These are phyloP conservation scores for Perizoma flavofasciatum DNA, from an alignment of 2,888 invertebrate genomes.

Conservation along the genomic window DNA sequence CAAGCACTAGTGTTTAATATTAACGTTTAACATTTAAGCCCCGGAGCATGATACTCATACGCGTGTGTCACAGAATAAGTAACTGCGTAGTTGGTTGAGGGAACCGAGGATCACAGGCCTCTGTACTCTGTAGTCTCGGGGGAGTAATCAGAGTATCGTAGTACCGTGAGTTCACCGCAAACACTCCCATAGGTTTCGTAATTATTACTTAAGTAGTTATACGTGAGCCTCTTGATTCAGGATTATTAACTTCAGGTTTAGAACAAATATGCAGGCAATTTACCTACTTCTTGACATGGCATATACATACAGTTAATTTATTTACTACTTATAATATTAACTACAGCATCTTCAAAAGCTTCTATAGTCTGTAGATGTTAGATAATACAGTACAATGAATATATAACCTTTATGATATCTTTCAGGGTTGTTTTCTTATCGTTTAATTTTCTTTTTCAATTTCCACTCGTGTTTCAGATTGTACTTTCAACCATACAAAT, in stretches of 20 bases:
- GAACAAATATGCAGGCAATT: no score
- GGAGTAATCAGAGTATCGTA: conserved; percentile 16
- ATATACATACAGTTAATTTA: no score
- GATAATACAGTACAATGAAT: no score
- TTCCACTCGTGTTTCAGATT: neutral
- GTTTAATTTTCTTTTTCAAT: neutral
- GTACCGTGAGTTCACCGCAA: conserved; percentile 5
- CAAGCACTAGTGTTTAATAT: conserved; percentile 7
- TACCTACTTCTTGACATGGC: no score
- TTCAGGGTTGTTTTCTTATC: neutral
- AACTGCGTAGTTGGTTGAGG: neutral
- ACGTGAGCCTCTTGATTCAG: neutral
- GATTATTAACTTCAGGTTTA: neutral
- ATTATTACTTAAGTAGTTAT: conserved; percentile 13
- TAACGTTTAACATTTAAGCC: no score
- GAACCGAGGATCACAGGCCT: conserved; percentile 6
- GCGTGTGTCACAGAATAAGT: neutral
- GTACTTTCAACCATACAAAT: no score
- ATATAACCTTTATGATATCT: neutral
- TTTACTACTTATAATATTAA: no score
- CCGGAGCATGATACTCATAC: no score
- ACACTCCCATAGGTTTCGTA: conserved; percentile 15
- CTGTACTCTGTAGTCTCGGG: conserved; percentile 1
- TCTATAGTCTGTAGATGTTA: no score
- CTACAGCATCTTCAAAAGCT: no score